phyloP scores from a whole-genome alignment of 2,797 vertebrate species.

The Dendrocincla tyrannina region DNA sequence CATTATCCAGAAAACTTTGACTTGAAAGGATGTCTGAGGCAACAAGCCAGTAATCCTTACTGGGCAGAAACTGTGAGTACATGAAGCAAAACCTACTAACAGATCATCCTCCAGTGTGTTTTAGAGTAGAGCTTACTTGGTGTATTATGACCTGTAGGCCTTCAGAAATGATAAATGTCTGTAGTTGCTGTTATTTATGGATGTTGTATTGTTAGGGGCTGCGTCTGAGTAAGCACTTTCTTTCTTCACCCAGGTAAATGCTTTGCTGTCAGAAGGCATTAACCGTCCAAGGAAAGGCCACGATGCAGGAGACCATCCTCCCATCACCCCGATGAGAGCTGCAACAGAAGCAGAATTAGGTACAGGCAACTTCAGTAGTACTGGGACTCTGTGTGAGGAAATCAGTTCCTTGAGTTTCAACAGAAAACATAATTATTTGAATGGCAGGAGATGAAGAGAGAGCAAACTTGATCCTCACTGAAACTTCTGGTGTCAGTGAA shows the following conservation, averaged over 20 bases:
- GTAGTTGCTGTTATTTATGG: background rate
- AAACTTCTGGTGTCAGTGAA: background rate
- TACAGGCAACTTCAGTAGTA: conserved; percentile 46
- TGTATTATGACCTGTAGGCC: background rate
- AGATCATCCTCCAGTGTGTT: background rate
- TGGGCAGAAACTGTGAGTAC: conserved; percentile 90
- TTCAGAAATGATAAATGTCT: background rate
- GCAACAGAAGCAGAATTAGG: conserved; percentile 92
- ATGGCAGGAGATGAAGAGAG: background rate
- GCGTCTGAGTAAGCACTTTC: background rate
- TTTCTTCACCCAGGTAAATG: conserved; percentile 82
- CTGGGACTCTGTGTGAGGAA: background rate
- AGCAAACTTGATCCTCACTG: background rate
- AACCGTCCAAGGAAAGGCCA: conserved; percentile 92
- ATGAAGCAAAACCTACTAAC: background rate
- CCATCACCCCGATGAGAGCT: conserved; percentile 94
- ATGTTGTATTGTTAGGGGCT: background rate
- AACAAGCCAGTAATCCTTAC: conserved; percentile 87
- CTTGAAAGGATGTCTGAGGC: conserved; percentile 89
- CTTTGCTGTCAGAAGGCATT: conserved; percentile 86
- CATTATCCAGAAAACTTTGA: conserved; percentile 97
- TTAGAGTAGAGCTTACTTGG: background rate
- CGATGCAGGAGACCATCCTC: conserved; percentile 95
- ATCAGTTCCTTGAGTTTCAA: background rate
- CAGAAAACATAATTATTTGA: background rate